Evolutionary conservation across 2,888 invertebrate species (phyloP), one percentile per base, ranked within the genome.

Genomic region (Sialis fuliginosa): DNA sequence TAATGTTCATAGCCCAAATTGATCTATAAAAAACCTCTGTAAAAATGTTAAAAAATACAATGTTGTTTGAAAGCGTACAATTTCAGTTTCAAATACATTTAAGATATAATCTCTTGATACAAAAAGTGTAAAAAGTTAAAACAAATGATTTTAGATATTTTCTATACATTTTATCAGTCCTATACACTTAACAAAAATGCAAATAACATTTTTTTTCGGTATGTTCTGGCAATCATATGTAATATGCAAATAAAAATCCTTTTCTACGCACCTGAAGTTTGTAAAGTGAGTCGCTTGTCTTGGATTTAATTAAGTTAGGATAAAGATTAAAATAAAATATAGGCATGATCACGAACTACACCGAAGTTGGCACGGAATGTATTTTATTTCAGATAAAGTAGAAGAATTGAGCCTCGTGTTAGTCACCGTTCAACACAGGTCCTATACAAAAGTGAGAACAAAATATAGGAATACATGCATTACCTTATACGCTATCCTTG

Each of bases 261-360:
- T 6, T 22, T 12, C 40, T 40, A 40, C 22, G 40, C 13, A 9
- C 22, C 12, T 40, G 40, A 32, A 9, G 31, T n/a, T 30, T 8
- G 31, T 42, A 35, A 44, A 42, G 42, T 42, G 32, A 42, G 32
- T 31, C 31, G 42, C 52, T 54, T 54, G 56, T 58, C 61, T 59
- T 57, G 60, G 61, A 61, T 62, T 62, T 61, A 62, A 62, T 62
- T 62, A 62, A 62, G 61, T 62, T 60, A 60, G 60, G 60, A 60
- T 62, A 61, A 60, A 62, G 60, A 62, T 62, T 62, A 61, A 56
- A 59, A 60, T 60, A 61, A 62, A 61, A 61, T 60, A 60, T 55
- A 53, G 61, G 59, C 59, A 61, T 60, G 61, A 61, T 57, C 44
- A 44, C 44, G 44, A 44, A 44, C 22, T 44, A 35, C 44, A 44